A percentile compares a stretch with the other conserved stretches of the same genome.
Conservation (phyloP, 2,888 invertebrate genomes). For the Brachyptera putata region DNA sequence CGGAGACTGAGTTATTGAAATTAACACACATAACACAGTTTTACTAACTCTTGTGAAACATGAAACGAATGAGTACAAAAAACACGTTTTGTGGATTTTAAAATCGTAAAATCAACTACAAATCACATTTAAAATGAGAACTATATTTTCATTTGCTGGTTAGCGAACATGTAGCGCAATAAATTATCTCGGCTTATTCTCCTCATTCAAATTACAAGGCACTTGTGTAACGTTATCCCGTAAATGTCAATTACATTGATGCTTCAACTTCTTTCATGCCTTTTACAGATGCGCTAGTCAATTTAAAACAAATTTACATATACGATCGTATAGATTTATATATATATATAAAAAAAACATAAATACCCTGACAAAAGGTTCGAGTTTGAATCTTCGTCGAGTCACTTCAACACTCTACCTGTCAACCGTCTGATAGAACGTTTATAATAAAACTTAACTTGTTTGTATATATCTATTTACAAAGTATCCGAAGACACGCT, state of each 20-base stretch:
- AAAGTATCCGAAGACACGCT: background rate
- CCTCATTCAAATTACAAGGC: no score
- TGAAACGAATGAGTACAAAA: no score
- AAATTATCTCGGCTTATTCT: no score
- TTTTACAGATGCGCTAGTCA: conserved; percentile 7
- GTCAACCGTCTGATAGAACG: background rate
- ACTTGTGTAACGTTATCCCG: background rate
- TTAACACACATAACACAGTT: conserved; percentile 8
- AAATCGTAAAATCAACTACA: background rate
- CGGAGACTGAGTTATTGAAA: background rate
- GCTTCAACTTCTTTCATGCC: conserved; percentile 3
- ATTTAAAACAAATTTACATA: conserved; percentile 19
- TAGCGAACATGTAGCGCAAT: background rate
- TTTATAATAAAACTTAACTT: conserved; percentile 6
- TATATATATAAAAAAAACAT: conserved; percentile 2
- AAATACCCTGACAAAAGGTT: conserved; percentile 17
- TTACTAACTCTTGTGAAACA: no score
- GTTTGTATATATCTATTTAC: conserved; percentile 4
- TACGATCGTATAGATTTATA: no score
- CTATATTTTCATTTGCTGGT: background rate
- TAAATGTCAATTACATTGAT: conserved; percentile 14
- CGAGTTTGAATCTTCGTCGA: conserved; percentile 6
- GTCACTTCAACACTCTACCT: conserved; percentile 9
- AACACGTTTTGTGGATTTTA: no score
- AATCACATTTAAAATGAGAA: background rate